Evolutionary conservation across 2,797 vertebrate species (phyloP), one percentile per base, ranked within the genome.

Genomic region (Falco cherrug): DNA sequence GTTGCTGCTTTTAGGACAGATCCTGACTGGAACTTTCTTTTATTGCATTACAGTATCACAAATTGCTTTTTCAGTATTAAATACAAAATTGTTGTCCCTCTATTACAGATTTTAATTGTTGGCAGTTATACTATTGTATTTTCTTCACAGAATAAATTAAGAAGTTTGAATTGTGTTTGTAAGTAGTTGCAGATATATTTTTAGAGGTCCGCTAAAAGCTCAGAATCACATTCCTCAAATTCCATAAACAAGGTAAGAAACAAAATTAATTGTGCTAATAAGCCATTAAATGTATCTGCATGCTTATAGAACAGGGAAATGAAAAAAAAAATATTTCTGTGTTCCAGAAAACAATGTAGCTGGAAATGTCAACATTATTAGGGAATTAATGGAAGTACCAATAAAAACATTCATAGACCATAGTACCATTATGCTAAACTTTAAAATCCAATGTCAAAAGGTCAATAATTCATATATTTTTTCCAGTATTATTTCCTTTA

Each of bases 401-500:
- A 95, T 81, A 95, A 97, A 97, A 86, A 60, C 3, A 60, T 84
- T 86, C 89, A 81, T 41, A 54, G 84, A 69, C 29, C 74, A 83
- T 54, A 37, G 35, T 20, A 71, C 51, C 60, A 74, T 82, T 76
- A 67, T 28, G 39, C 24, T 93, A 63, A 92, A 89, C 39, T 88
- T 95, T 41, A 91, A 93, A 93, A 85, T 63, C 26, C 17, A 48
- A 11, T 88, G 89, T 92, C 89, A 92, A 93, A 92, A 94, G 95
- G 93, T 93, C 88, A 95, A 56, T 51, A 92, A 94, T 92, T 89
- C 64, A 12, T 78, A 81, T 94, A n/a, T 81, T 81, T 78, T 69
- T 74, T 60, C 57, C 69, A 93, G 31, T 56, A 87, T 81, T 89
- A 85, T 6, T 84, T 53, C 47, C 59, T 95, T 89, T 93, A 96